phyloP scores from a whole-genome alignment of 2,888 invertebrate species.

The Pandemis corylana region DNA sequence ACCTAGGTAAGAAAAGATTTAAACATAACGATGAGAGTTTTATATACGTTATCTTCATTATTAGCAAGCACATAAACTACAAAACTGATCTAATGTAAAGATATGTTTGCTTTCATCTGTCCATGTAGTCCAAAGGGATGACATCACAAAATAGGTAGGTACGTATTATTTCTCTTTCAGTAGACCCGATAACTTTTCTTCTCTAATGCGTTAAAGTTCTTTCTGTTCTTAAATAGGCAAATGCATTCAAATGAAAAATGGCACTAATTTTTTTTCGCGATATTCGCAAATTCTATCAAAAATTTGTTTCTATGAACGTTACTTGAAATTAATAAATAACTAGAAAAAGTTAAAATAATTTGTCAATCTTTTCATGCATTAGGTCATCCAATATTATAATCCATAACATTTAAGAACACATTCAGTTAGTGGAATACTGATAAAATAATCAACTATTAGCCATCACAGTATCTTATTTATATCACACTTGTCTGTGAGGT shows the following conservation, averaged over 20 bases:
- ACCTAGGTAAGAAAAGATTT: neutral
- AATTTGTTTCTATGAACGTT: too few relatives aligned
- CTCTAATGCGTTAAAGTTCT: neutral
- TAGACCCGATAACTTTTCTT: neutral
- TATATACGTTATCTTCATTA: neutral
- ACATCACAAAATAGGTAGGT: slow-evolving; percentile 7
- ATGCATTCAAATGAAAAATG: neutral
- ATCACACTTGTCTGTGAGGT: neutral
- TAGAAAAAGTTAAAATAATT: too few relatives aligned
- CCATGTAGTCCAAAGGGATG: slow-evolving; percentile 18
- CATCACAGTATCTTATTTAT: neutral
- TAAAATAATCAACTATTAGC: slow-evolving; percentile 12
- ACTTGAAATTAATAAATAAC: too few relatives aligned
- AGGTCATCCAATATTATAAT: neutral
- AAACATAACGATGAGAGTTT: neutral
- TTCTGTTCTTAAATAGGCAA: neutral
- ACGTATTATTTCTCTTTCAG: neutral
- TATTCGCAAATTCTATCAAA: neutral
- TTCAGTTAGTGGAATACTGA: slow-evolving; percentile 12
- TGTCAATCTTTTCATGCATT: neutral
- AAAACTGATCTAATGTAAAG: neutral
- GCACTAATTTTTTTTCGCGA: neutral
- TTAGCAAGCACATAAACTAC: neutral
- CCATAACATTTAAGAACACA: neutral
- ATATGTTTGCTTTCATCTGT: neutral